phyloP scores from a whole-genome alignment of 2,888 invertebrate genomes.

The Ecliptopera silaceata region DNA sequence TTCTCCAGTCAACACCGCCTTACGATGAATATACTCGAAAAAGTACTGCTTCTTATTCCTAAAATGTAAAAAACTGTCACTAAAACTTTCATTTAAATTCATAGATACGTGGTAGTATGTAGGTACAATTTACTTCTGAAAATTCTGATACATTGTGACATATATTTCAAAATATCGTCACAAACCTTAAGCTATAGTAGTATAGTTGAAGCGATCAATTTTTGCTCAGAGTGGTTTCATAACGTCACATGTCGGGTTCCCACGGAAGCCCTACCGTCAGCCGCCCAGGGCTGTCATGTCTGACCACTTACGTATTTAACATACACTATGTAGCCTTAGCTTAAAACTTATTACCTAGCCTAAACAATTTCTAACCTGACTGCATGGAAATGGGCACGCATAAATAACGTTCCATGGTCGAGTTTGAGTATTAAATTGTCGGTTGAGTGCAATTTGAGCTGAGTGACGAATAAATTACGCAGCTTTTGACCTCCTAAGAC shows the following conservation, averaged over 20 bases:
- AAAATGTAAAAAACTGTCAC: too few species aligned
- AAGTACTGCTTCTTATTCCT: too few species aligned
- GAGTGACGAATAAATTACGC: slow-evolving; percentile 57
- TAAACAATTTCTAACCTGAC: slow-evolving; percentile 74
- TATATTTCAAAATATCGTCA: slow-evolving; percentile 17
- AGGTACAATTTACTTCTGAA: background rate
- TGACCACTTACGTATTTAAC: slow-evolving; percentile 81
- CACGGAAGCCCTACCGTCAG: slow-evolving; percentile 77
- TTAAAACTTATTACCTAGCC: slow-evolving; percentile 80
- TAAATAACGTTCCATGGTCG: slow-evolving; percentile 70
- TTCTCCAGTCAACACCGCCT: background rate
- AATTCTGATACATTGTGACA: background rate
- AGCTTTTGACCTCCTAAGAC: slow-evolving; percentile 46
- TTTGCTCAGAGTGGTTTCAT: slow-evolving; percentile 76
- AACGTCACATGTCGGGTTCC: slow-evolving; percentile 79
- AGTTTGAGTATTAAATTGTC: slow-evolving; percentile 66
- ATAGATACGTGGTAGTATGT: too few species aligned
- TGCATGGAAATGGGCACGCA: slow-evolving; percentile 77
- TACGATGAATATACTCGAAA: too few species aligned
- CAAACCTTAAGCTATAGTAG: slow-evolving; percentile 4
- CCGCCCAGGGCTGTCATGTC: slow-evolving; percentile 80
- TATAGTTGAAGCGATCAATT: slow-evolving; percentile 71
- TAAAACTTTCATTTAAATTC: too few species aligned
- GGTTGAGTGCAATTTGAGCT: slow-evolving; percentile 51
- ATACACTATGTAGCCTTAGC: slow-evolving; percentile 75